Percentiles rank a stretch among this genome's conserved stretches.
phyloP scores from a whole-genome alignment of 2,888 invertebrate genomes.

The Melieria crassipennis region DNA sequence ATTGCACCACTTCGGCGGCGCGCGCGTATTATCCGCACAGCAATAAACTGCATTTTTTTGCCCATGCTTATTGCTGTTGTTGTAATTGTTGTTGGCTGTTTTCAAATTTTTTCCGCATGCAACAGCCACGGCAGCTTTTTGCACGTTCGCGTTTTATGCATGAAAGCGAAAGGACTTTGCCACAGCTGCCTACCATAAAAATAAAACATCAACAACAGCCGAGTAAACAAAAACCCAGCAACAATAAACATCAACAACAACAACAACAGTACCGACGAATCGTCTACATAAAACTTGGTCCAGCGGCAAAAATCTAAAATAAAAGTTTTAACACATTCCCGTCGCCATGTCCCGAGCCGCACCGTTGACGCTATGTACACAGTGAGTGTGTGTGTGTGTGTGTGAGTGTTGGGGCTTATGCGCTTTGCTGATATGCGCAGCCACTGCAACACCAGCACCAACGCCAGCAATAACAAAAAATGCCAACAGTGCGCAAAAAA shows the following conservation, averaged over 20 bases:
- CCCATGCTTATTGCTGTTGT: not conserved
- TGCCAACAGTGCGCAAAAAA: no score
- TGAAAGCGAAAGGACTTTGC: constrained; percentile 66
- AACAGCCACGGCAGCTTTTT: constrained; percentile 12
- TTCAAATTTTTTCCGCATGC: not conserved
- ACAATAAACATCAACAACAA: no score
- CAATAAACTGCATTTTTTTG: constrained; percentile 8
- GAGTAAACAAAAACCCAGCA: not conserved
- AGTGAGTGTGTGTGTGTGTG: no score
- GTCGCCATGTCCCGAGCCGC: no score
- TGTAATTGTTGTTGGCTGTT: constrained; percentile 5
- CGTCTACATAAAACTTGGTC: constrained; percentile 6
- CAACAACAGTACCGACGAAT: no score
- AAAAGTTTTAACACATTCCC: not conserved
- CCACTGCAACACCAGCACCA: not conserved
- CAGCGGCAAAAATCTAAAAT: not conserved
- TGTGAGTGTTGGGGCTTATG: no score
- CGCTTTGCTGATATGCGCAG: no score
- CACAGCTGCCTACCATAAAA: constrained; percentile 14
- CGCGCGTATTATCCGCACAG: constrained; percentile 10
- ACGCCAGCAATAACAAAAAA: not conserved
- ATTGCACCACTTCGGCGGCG: constrained; percentile 9
- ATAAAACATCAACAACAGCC: constrained; percentile 6
- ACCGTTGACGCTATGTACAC: no score
- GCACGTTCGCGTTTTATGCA: constrained; percentile 51